Base-by-base conservation (phyloP, 1,140 invertebrate species). In the Hormaphis cornu region DNA sequence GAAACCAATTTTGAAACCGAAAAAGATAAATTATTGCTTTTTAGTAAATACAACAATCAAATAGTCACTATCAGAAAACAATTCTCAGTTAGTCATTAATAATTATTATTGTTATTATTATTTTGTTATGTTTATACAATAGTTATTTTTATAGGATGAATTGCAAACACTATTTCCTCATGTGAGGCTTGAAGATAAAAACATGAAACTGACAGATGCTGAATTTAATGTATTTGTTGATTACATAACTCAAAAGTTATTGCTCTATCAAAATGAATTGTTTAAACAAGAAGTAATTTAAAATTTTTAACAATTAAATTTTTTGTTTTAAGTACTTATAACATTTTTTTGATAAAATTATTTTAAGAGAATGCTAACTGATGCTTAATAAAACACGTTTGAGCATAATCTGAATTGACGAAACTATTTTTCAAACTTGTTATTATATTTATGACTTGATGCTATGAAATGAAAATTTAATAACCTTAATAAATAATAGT, bases 21-120 rank as follows among this genome's bases (percentile, higher is more conserved):
- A 50, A 73, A 79, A 44, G 79, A 82, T 22, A 79, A 79, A 10
- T 77, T 83, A 0, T 82, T 81, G 22, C 77, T 89, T 0, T 81
- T 84, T 1, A 86, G 89, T 72, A 84, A 82, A 73, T 89, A 86
- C 72, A 89, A 87, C 87, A 83, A 82, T 22, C 86, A 82, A 74
- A 82, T 89, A 18, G 84, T 86, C 72, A 75, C 81, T n/a, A 87
- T 88, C 4, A 80, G 88, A 1, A 82, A 83, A 70, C 81, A 85
- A 73, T 90, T 89, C 71, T 81, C 69, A 46, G 75, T 75, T 69
- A 72, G 72, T 69, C 4, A 12, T 20, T 46, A 46, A 14, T 46
- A 30, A 28, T 30, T 6, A 2, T 33, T 33, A n/a, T 33, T 54
- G 16, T 18, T 33, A 54, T 10, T 33, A 33, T 54, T 54, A 1